Conservation (phyloP, 1,140 invertebrate genomes). For the Pemphigus obesinymphae region DNA sequence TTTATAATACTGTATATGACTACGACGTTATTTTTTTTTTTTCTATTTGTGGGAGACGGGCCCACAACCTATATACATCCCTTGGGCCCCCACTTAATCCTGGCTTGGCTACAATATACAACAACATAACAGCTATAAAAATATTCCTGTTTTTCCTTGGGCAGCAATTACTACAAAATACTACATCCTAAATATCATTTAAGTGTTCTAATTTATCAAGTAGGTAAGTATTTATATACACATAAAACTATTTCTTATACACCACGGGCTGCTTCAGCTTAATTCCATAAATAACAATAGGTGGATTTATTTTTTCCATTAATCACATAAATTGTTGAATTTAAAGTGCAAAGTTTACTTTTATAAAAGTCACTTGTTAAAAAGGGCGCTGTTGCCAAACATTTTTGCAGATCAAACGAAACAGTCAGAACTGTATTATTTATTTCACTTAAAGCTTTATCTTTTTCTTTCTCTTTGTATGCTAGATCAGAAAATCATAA, state of each 20-base stretch:
- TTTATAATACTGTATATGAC: too few relatives aligned
- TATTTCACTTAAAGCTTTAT: constrained; percentile 30
- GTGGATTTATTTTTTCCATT: background rate
- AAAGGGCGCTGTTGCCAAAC: constrained; percentile 47
- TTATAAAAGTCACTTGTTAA: constrained; percentile 47
- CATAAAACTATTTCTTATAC: background rate
- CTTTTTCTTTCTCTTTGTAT: constrained; percentile 33
- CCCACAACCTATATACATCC: too few relatives aligned
- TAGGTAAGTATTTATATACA: too few relatives aligned
- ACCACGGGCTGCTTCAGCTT: background rate
- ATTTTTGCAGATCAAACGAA: constrained; percentile 50
- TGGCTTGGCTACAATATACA: too few relatives aligned
- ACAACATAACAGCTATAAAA: too few relatives aligned
- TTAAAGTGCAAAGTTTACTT: constrained; percentile 52
- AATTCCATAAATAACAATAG: background rate
- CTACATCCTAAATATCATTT: too few relatives aligned
- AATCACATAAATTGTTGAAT: constrained; percentile 49
- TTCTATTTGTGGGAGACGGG: too few relatives aligned
- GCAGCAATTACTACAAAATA: too few relatives aligned
- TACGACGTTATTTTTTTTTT: too few relatives aligned
- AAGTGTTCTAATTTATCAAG: too few relatives aligned
- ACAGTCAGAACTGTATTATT: constrained; percentile 38
- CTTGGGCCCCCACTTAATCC: too few relatives aligned
- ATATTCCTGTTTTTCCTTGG: too few relatives aligned
- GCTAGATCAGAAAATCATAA: background rate